A percentile compares a stretch with the other conserved stretches of the same genome.
Conservation (phyloP, 2,888 invertebrate genomes). For the Cantharis rustica region DNA sequence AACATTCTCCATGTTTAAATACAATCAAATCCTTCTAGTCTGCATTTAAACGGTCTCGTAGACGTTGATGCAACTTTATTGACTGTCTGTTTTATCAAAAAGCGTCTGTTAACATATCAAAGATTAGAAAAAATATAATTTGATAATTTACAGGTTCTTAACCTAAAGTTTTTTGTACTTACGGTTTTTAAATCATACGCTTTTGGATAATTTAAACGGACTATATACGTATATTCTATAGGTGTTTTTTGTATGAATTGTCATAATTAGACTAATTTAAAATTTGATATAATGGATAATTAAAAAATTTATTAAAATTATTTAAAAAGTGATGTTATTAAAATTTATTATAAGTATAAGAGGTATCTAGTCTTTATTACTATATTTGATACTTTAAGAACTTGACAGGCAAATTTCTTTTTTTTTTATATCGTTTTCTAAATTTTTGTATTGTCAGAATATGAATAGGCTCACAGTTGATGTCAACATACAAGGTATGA, state of each 20-base stretch:
- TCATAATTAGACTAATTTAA: slow-evolving; percentile 22
- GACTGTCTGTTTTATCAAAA: background rate
- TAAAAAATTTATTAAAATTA: slow-evolving; percentile 13
- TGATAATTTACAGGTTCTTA: background rate
- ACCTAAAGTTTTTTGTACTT: background rate
- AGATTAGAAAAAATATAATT: background rate
- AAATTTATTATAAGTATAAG: slow-evolving; percentile 17
- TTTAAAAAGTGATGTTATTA: slow-evolving; percentile 30
- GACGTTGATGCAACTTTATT: slow-evolving; percentile 15
- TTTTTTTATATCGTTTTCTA: slow-evolving; percentile 18
- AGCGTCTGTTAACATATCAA: slow-evolving; percentile 1
- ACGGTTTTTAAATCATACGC: background rate
- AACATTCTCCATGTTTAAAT: slow-evolving; percentile 38
- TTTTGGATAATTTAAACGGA: background rate
- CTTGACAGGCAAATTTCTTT: background rate
- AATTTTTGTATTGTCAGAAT: too few relatives aligned
- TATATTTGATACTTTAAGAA: slow-evolving; percentile 17
- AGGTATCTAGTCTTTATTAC: slow-evolving; percentile 27
- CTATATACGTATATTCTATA: slow-evolving; percentile 10
- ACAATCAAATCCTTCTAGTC: slow-evolving; percentile 49
- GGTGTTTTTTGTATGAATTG: slow-evolving; percentile 19
- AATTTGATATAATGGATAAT: slow-evolving; percentile 14
- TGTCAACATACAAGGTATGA: slow-evolving; percentile 3
- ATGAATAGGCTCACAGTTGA: slow-evolving; percentile 13
- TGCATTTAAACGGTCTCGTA: slow-evolving; percentile 31